Evolutionary conservation across 2,797 vertebrate species (phyloP), one percentile per base, ranked within the genome.

Genomic region (Characodon lateralis): DNA sequence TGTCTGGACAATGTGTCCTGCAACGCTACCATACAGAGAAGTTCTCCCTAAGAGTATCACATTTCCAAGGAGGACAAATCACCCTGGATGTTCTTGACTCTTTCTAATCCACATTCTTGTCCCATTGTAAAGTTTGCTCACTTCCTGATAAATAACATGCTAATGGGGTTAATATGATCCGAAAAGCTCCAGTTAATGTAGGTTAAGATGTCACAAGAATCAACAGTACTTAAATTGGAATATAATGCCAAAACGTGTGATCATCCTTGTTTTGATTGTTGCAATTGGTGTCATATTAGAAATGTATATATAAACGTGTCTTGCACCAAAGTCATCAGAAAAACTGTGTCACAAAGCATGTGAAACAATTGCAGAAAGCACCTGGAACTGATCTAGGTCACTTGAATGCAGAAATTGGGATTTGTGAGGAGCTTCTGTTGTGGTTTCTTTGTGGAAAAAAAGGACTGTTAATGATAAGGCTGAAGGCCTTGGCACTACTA

Each of bases 1-100:
- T 88, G 93, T 91, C 86, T 22, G 85, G 74, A 50, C 84, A 79
- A 72, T 73, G 73, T 46, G 28, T 78, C 71, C 74, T 85, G 50
- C 81, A 61, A 74, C 51, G 26, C 41, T 78, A 43, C 53, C 75
- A 59, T 78, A 58, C 14, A 85, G 73, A 83, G 53, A 43, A 56
- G 61, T 75, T 77, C 78, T 83, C 83, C 81, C 76, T 73, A 20
- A 58, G 61, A 63, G 78, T 73, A 48, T 53, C 51, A 73, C 78
- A 43, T 72, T 79, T 76, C 72, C 63, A 31, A 13, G 20, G 5
- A 59, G 22, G 68, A 76, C 78, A 70, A 22, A 50, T 83, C 73
- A 58, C 10, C 22, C 41, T 61, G 65, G 5, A 8, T 2, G 22
- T 14, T 20, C 68, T 24, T 53, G 56, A 22, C 48, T 14, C 28